Base-by-base conservation (phyloP, 2,113 vertebrate genomes). In the Poecilia latipinna region DNA sequence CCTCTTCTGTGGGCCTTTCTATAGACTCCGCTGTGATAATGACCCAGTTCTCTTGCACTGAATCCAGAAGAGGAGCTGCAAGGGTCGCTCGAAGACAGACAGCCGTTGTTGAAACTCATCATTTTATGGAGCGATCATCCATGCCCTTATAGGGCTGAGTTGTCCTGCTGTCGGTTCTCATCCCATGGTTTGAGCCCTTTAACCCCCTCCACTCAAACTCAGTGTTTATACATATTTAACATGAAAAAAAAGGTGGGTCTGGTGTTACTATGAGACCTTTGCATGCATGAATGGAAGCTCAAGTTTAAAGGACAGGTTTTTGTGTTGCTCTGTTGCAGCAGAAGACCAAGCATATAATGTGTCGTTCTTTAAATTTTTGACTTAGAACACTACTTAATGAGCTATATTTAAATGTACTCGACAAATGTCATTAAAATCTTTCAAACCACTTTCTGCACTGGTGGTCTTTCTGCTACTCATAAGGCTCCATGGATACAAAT, bases 41-140 rank as follows among this genome's bases (percentile, higher is more conserved):
- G 89, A 76, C 73, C 77, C 54, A 77, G 61, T 77, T 82, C 51
- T 61, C 72, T 31, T 35, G 31, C 61, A 64, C 44, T 39, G 0
- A 68, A 64, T 60, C 75, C 54, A 61, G 65, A 29, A 33, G 66
- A 29, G 44, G 35, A 74, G 74, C 84, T 86, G 84, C 7, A 8
- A 85, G 84, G 75, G 61, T 70, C 32, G 88, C 82, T 86, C 4
- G 26, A 54, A 82, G 90, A 84, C 79, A 82, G 70, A 78, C 62
- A 37, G 24, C 68, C 42, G 61, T 51, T 74, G 82, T 75, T 88
- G 79, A 65, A 83, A 61, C 64, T 70, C 62, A 80, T 82, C 82
- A 80, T 67, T 51, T 24, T 65, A 74, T 37, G 54, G 70, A 62
- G 71, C 35, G 31, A 85, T 84, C 78, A 80, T 79, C 65, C 73